These are phyloP conservation scores for Pipra filicauda DNA, from an alignment of 2,113 vertebrate genomes.

Conservation along the genomic window DNA sequence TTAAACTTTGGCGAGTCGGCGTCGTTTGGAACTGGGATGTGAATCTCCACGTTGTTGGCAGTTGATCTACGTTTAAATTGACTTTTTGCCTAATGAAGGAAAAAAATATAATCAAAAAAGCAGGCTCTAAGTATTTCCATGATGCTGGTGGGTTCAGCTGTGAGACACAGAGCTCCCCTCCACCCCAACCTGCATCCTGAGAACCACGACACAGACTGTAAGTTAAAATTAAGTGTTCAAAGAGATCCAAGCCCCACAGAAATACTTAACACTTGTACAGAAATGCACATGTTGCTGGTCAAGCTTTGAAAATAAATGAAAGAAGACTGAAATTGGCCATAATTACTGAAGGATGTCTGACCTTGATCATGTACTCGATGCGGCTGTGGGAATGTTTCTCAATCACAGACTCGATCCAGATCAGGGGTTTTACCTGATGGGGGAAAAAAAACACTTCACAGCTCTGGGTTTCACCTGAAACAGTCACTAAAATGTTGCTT, in stretches of 20 bases:
- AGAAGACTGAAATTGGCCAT: background rate
- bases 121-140: background rate
- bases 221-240: background rate
- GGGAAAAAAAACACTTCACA: background rate
- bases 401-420: conserved; percentile 98
- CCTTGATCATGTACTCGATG: conserved; percentile 99
- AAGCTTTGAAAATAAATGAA: background rate
- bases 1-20: conserved; percentile 98
- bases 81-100: conserved; percentile 86
- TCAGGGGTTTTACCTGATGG: conserved; percentile 91
- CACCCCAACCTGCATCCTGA: rapidly evolving
- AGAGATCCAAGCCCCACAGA: background rate
- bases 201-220: background rate
- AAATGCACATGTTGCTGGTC: background rate
- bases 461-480: background rate
- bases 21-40: conserved; percentile 96
- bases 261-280: background rate
- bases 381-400: conserved; percentile 98
- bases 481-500: rapidly evolving
- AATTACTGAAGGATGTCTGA: background rate
- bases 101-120: background rate
- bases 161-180: background rate
- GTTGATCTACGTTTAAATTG: conserved; percentile 97
- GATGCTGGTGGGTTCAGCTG: background rate
- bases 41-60: conserved; percentile 98